Evolutionary conservation across 2,113 vertebrate genomes (phyloP), one percentile per base, ranked within the genome.

Genomic region (Nycticebus coucang): DNA sequence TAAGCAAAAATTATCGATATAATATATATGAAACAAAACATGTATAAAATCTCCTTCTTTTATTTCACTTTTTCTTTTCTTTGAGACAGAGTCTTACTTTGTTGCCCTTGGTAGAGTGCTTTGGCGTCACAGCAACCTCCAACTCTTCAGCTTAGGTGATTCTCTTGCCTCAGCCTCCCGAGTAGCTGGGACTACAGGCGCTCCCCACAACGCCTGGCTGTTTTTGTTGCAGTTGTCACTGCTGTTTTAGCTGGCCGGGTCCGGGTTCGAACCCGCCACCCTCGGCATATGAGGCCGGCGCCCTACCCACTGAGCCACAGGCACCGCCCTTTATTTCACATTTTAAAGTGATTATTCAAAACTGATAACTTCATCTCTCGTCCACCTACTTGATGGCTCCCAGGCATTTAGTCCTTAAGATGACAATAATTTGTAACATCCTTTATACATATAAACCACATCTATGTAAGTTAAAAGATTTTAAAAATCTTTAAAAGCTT

Each of bases 301-400:
- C 45, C 45, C 45, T 50, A 50, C 45, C 45, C 45, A 50, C 45
- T 50, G 45, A 50, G 8, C 10, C 45, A 50, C 45, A 50, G 45
- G 45, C 7, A 50, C 45, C 10, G 8, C 7, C 8, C 45, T 50
- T 50, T 50, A 9, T 50, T 50, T 50, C 4, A 83, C 4, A 72
- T 94, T 92, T 84, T 33, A 85, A 97, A 92, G 22, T 69, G 6
- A 30, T 35, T 24, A 45, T 97, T 88, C 78, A 80, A n/a, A 72
- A 79, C 26, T 18, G 21, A 0, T 80, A 72, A 60, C 55, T 89
- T 71, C 60, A 79, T 57, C 17, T 77, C 18, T 75, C 6, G 57
- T 33, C 14, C 50, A n/a, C 81, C 41, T 53, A 17, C 14, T 35
- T 77, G 72, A 60, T 85, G 17, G 91, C 33, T 41, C 75, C 24